Base-by-base conservation (phyloP, 2,113 vertebrate genomes). In the Brachyhypopomus occidentalis region DNA sequence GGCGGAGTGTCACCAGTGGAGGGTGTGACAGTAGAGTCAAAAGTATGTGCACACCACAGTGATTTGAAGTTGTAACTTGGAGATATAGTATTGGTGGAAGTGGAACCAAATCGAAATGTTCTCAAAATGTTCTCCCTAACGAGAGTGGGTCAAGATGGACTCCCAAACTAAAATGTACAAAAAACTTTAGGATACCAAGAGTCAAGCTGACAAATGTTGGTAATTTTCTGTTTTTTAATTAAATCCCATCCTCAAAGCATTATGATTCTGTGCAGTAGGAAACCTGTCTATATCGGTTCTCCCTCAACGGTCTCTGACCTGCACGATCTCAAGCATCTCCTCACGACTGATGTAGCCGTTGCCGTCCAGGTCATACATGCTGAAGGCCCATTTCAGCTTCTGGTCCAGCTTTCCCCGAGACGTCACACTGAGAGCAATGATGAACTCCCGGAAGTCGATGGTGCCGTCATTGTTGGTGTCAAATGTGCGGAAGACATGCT, bases 331-430 rank as follows among this genome's bases (percentile, higher is more conserved):
- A 87, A 99, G 95, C 98, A 99, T 99, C 92, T 99, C 98, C 5
- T 99, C 97, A 0, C 96, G 94, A 89, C 98, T 99, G 95, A 99
- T 99, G 92, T 99, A 99, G 69, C 97, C 98, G 0, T 99, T 99
- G 66, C 98, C 97, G 0, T 99, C 98, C 89, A 99, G 92, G 94
- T 99, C 98, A 0, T 99, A 99, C 98, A 99, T 99, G 92, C 97
- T 99, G 94, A 99, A 99, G 62, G 98, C 98, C 98, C 98, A 99
- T 90, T 98, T 98, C 83, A 99, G 95, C 91, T 99, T 99, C 95
- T 99, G 98, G 93, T 99, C 97, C 92, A 99, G 94, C 85, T 97
- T 98, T 3, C 98, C 98, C 0, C 98, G 93, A 2, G 98, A 99
- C 38, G 98, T 99, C 86, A 99, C 97, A 1, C 97, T 99, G 86